Base-by-base conservation (phyloP, 1,140 invertebrate species). In the Drosophila teissieri region DNA sequence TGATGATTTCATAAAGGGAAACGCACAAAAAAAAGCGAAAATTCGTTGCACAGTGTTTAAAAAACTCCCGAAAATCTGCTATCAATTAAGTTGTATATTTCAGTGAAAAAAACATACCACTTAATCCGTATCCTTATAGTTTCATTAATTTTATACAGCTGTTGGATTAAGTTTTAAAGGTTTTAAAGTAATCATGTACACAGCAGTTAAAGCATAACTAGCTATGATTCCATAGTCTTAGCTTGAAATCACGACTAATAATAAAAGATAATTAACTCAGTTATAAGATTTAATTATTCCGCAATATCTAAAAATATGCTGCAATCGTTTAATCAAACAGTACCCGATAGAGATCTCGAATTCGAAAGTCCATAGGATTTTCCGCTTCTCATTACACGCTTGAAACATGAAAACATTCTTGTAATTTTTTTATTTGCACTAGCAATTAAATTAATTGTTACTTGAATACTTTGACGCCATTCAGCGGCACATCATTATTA, bases 381-480 rank as follows among this genome's bases (percentile, higher is more conserved):
- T 10, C 64, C 68, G 52, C 44, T 15, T 57, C 52, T 70, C 36
- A 70, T 70, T 79, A 79, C 6, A 19, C 31, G 31, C 46, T 37
- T 2, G 37, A 53, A 68, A 68, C 76, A 78, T 45, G 69, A 63
- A 69, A 79, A 49, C 68, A 78, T 63, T 78, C 58, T 57, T 83
- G 70, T 79, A 74, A 62, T 83, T 62, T 75, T 75, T 84, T 58
- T 70, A 48, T 73, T 78, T 54, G 48, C 44, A 60, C 62, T 55
- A 48, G 58, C 73, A 75, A 80, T 85, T 78, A 85, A 85, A 80
- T 80, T 85, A 85, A 85, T 85, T 85, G 81, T 85, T 85, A 77
- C 84, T 81, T 84, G 79, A 85, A 85, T 85, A 76, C 81, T 84
- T 80, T 70, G 77, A 84, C 81, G 81, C 81, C 81, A 78, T 85